A percentile compares a stretch with the other conserved stretches of the same genome.
Conservation (phyloP, 2,888 invertebrate species). For the Agrochola litura region DNA sequence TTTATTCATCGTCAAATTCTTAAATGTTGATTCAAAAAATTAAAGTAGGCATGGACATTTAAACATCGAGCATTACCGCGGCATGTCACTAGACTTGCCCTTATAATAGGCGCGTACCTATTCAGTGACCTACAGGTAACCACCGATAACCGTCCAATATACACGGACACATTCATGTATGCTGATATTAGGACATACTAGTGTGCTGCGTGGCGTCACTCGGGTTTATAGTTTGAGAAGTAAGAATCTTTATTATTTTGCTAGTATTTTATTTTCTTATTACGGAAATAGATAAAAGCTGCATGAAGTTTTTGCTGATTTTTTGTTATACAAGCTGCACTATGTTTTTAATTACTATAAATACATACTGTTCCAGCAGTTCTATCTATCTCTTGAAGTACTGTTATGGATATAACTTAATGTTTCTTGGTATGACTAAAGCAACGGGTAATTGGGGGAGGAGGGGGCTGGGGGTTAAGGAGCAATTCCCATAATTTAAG, state of each 20-base stretch:
- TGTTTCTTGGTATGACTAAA: not conserved
- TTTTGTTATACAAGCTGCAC: too few species aligned
- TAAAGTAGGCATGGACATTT: too few species aligned
- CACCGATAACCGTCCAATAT: constrained; percentile 53
- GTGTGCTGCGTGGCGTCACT: not conserved
- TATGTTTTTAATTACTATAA: not conserved
- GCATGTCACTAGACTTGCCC: not conserved
- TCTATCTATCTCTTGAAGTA: not conserved
- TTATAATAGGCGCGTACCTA: constrained; percentile 39
- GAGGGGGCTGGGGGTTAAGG: too few species aligned
- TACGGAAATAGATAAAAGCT: too few species aligned
- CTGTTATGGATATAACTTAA: not conserved
- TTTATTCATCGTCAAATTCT: not conserved
- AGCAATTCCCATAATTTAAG: not conserved
- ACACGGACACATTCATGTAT: constrained; percentile 30
- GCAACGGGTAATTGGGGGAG: too few species aligned
- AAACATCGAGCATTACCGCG: not conserved
- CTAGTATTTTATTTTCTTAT: not conserved
- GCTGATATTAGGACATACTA: constrained; percentile 20
- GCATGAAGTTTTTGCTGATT: too few species aligned
- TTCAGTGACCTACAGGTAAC: constrained; percentile 61
- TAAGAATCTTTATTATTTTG: not conserved
- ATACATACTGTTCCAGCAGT: too few species aligned
- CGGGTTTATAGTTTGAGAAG: not conserved
- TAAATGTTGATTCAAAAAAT: not conserved